A percentile compares a stretch with the other conserved stretches of the same genome.
Conservation (phyloP, 2,888 invertebrate genomes). For the Andricus curvator region DNA sequence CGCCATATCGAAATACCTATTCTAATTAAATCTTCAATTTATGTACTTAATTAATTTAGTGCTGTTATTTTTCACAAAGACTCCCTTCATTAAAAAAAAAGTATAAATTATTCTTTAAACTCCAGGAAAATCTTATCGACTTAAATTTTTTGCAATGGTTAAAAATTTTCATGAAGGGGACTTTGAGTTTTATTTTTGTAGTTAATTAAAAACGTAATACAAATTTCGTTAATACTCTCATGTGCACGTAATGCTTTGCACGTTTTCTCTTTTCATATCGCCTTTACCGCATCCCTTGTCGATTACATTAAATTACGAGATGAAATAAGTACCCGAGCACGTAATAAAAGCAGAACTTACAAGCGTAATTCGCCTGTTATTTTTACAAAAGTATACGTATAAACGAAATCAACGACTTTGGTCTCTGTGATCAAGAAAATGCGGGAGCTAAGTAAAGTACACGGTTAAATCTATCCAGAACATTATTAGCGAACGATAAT, state of each 20-base stretch:
- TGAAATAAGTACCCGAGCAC: constrained; percentile 28
- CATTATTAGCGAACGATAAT: constrained; percentile 33
- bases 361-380: neutral
- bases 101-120: neutral
- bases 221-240: constrained; percentile 38
- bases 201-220: constrained; percentile 2
- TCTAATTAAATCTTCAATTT: constrained; percentile 21
- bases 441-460: constrained; percentile 4
- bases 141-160: neutral
- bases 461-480: constrained; percentile 34
- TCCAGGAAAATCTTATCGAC: neutral
- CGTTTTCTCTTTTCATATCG: constrained; percentile 15
- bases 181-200: neutral
- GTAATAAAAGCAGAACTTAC: constrained; percentile 21
- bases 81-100: constrained; percentile 35
- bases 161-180: neutral
- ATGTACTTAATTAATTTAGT: constrained; percentile 5
- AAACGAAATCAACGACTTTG: constrained; percentile 32
- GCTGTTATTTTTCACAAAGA: neutral
- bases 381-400: constrained; percentile 3
- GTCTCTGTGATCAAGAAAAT: constrained; percentile 25
- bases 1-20: constrained; percentile 10
- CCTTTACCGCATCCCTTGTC: neutral
- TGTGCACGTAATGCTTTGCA: neutral
- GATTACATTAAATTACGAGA: constrained; percentile 21